Base-by-base conservation (phyloP, 2,888 invertebrate genomes). In the Dasypolia templi region DNA sequence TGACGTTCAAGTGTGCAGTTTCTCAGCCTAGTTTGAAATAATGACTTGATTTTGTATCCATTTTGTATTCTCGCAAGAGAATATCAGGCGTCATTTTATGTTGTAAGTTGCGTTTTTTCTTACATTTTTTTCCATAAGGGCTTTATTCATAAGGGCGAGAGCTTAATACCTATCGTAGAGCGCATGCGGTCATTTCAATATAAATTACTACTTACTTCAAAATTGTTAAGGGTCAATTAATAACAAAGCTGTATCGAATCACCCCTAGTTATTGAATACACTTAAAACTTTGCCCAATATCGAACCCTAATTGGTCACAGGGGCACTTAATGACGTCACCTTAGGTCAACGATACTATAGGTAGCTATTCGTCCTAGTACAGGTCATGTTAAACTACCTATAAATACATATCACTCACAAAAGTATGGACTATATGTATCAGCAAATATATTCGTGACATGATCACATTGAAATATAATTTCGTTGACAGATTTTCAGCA, bases 261-360 rank as follows among this genome's bases (percentile, higher is more conserved):
- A 66, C 35, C 53, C 19, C 44, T 82, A 44, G 66, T 35, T 61
- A 75, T 75, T 80, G 58, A 78, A 58, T 77, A 81, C 76, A 77
- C 55, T 77, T 69, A 39, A 67, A 78, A 82, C 64, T 81, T 81
- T 78, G 14, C 5, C 51, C 42, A 72, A 61, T 72, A 44, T 56
- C n/a, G 67, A 44, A 26, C 22, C 79, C 35, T 80, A 83, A 80
- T 83, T 72, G 83, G 66, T 67, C 83, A 78, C 79, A 65, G 32
- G 55, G 53, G 58, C 62, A 65, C 59, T 46, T 61, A 72, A 71
- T 83, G 83, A 79, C 42, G 72, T 79, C 67, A 83, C 55, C 12
- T 49, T 35, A 72, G 83, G 64, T 79, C 78, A 77, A 49, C 44
- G 64, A 67, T 79, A 72, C 29, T 53, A 12, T 44, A 46, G 63